phyloP scores from a whole-genome alignment of 1,140 invertebrate species.

The Melipona quadrifasciata region DNA sequence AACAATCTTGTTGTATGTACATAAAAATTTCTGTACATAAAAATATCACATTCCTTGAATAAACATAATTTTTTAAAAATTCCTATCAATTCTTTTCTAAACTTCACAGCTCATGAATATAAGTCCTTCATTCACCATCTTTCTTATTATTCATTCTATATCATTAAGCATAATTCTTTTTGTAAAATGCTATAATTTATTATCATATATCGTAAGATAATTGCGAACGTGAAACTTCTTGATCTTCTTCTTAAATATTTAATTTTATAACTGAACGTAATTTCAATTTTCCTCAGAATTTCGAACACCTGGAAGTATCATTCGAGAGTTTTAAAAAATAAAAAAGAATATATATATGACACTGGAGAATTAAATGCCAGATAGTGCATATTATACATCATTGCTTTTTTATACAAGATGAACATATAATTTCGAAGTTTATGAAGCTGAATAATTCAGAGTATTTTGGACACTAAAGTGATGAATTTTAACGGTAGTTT shows the following conservation, averaged over 20 bases:
- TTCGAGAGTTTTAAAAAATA: no score
- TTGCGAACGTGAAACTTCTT: neutral
- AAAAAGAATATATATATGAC: no score
- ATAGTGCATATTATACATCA: neutral
- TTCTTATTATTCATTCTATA: no score
- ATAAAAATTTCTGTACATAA: neutral
- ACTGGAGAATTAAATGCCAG: neutral
- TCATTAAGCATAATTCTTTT: no score
- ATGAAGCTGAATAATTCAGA: neutral
- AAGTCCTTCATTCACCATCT: neutral
- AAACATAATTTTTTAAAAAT: neutral
- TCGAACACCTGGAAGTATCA: neutral
- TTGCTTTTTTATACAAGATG: neutral
- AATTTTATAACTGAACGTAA: neutral
- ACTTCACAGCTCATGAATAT: neutral
- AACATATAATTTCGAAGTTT: neutral
- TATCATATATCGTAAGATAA: neutral
- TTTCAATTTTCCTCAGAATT: neutral
- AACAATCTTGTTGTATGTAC: neutral
- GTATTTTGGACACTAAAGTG: neutral
- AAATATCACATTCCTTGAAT: neutral
- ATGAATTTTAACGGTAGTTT: slow-evolving; percentile 7
- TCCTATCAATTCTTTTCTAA: neutral
- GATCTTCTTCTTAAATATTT: neutral
- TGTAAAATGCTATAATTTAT: neutral